Base-by-base conservation (phyloP, 2,888 invertebrate species). In the Drosophila affinis region DNA sequence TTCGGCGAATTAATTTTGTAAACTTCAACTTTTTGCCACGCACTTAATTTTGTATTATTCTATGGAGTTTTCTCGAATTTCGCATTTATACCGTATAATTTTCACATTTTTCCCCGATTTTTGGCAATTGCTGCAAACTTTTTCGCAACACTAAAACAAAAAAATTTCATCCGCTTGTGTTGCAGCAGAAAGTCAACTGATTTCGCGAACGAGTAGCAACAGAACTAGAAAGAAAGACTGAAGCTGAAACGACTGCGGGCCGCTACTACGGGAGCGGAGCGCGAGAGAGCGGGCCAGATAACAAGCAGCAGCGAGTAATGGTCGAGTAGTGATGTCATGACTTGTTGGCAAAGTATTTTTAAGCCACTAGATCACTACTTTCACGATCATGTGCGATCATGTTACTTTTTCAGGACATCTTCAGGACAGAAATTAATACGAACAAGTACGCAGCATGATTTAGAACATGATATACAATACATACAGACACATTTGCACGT, bases 151-250 rank as follows among this genome's bases (percentile, higher is more conserved):
- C 80, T 90, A 78, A 90, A 89, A 89, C 88, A 87, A 87, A 88
- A 90, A 89, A 73, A 73, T 80, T 89, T 88, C 81, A 81, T 89
- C 83, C 85, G 89, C 88, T 90, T 89, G 80, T 87, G 84, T 89
- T 90, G 88, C 88, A 89, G 88, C 81, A 86, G 89, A 89, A 89
- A 88, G 78, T 87, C 90, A 90, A 90, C 90, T 90, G 90, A 90
- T 89, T 90, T 89, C 86, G 89, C 89, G 88, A 90, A 90, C 89
- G 89, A 90, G 90, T 89, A 89, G 87, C 89, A 88, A 89, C 87
- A 90, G 88, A 90, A 90, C 90, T 89, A 89, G 84, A 87, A 89
- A 90, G 88, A 87, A 85, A 88, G 89, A 88, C 87, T 84, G 80
- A 88, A 89, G 77, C 82, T 84, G 78, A 83, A 81, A 78, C 75